Conservation (phyloP, 2,113 vertebrate genomes). For the Microcebus lehilahytsara region DNA sequence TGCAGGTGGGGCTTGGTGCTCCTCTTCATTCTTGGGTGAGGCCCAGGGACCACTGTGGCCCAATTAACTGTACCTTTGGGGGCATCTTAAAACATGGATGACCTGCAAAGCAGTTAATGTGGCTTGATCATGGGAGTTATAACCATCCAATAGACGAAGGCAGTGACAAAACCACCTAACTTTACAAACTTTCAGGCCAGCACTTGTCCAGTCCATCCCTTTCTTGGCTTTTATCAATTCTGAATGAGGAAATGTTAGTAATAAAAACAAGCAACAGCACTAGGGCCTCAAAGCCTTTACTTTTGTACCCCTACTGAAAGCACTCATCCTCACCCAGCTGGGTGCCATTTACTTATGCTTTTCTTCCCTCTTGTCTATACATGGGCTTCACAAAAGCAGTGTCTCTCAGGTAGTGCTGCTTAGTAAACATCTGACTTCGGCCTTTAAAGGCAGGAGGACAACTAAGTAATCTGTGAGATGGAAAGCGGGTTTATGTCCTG, state of each 20-base stretch:
- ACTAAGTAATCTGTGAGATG: not conserved
- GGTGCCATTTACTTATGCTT: not conserved
- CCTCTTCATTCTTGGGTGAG: not conserved
- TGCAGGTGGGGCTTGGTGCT: no score
- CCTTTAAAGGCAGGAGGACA: not conserved
- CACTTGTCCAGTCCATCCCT: not conserved
- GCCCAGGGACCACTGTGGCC: not conserved
- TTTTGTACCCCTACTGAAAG: not conserved
- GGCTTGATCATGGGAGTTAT: no score
- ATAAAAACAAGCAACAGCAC: not conserved
- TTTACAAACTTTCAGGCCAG: not conserved
- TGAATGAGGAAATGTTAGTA: not conserved
- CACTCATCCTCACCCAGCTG: not conserved
- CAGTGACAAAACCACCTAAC: not conserved
- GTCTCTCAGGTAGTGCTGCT: no score
- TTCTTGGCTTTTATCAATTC: not conserved
- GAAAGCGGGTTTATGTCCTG: fast-evolving
- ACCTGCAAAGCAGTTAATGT: not conserved
- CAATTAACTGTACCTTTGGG: not conserved
- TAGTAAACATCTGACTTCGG: not conserved
- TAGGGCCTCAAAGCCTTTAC: not conserved
- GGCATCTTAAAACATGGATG: not conserved
- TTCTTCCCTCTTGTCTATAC: not conserved
- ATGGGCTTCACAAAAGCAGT: not conserved
- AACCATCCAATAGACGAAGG: not conserved